Evolutionary conservation across 92 coral and sea anemone species (phyloP), one percentile per base, ranked within the genome.

Genomic region (Epizoanthus fatuus): DNA sequence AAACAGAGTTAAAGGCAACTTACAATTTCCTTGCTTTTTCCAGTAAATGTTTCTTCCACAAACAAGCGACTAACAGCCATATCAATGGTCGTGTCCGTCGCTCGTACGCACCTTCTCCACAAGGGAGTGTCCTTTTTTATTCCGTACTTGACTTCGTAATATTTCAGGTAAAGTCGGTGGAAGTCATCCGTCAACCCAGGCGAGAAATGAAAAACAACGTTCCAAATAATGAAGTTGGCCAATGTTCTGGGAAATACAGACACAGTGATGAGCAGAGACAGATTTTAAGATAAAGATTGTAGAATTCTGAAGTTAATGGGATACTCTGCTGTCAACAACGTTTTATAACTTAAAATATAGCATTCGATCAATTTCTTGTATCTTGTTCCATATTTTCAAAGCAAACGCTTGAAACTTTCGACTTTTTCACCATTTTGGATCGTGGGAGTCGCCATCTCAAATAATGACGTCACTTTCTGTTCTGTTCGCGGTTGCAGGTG

Each of bases 91-190:
- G 20, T 3, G 72, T 86, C 91, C 4, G 95, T 88, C 7, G 95
- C 90, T 10, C 95, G 88, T 17, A 95, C 95, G 78, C 99, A 96
- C 29, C 94, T 74, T 6, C 90, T 82, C 98, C 98, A 94, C 47
- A 89, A 62, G 25, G 87, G 86, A 69, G 88, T 92, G 64, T 87
- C 69, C 54, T 85, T 76, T 72, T 79, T 74, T 16, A 92, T 63
- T 16, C 98, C 98, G 62, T 92, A 96, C 65, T 83, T 89, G 9
- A 52, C 80, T 13, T 42, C 57, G 17, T 86, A 84, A 59, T 77
- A 96, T 2, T 63, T 66, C 73, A 85, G 14, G 78, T 91, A 93
- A 2, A 79, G 83, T 3, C 57, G 84, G 20, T 92, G 93, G 45
- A 82, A 68, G 3, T 81, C 80, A 57, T 32, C 39, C 39, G 96